Evolutionary conservation across 2,797 vertebrate species (phyloP), one percentile per base, ranked within the genome.

Genomic region (Spinus olivaceus): DNA sequence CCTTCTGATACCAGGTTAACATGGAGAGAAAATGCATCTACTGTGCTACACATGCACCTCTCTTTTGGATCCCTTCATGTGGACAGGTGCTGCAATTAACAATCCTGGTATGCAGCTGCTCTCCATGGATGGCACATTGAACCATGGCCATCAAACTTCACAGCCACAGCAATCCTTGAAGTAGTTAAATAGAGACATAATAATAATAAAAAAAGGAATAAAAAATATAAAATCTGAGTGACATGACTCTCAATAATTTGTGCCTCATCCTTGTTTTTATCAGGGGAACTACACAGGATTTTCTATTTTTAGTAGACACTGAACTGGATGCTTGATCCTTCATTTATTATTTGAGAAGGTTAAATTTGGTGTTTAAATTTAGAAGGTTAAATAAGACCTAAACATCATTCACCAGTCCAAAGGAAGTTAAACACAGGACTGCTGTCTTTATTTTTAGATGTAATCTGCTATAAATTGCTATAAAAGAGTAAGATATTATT

Each of bases 341-440:
- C 56, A 82, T 76, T 88, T 86, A 64, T 84, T 93, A 76, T 86
- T 88, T 92, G 41, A 89, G 60, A 66, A 93, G 46, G 42, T 67
- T 85, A 90, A 90, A 87, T 82, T 85, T 92, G 39, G 25, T 67
- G n/a, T 56, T 65, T 83, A 49, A 35, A 83, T 56, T 56, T 83
- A 56, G 81, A 73, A 56, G 7, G 16, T 56, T 73, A 66, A 87
- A 54, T 85, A 33, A 65, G n/a, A 87, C 46, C 79, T 74, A 91
- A 88, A 46, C 17, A 47, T 65, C 30, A 33, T 69, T 88, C 64
- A 60, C 44, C 53, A 49, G 59, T 94, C 27, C 7, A n/a, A 33
- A 86, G 73, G 37, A 65, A 77, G 35, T 65, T 74, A 84, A 87
- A 46, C 13, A 77, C 24, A 63, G 8, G 27, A 81, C 3, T 86